A percentile compares a stretch with the other conserved stretches of the same genome.
Conservation (phyloP, 2,113 vertebrate species). For the Centropristis striata region DNA sequence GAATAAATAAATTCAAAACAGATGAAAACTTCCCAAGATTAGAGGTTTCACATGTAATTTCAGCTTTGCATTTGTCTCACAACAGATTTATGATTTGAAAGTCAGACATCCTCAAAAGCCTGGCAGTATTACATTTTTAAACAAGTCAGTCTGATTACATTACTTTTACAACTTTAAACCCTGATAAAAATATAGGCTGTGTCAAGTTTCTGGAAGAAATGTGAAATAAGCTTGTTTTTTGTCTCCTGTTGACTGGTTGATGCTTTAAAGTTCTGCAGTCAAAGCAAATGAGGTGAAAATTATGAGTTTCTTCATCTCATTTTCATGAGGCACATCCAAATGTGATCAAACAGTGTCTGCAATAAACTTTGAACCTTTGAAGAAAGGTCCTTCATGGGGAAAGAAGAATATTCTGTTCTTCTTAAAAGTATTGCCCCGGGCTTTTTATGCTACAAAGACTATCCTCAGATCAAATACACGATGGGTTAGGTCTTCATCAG, state of each 20-base stretch:
- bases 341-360: slow-evolving; percentile 57
- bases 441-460: slow-evolving; percentile 57
- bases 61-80: background rate
- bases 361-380: slow-evolving; percentile 74
- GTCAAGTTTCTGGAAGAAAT: background rate
- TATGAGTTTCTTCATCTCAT: slow-evolving; percentile 38
- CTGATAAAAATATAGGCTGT: background rate
- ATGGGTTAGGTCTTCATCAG: slow-evolving; percentile 59
- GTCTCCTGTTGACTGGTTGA: slow-evolving; percentile 23
- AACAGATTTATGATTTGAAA: background rate
- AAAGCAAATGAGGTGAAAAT: slow-evolving; percentile 62
- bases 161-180: background rate
- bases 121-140: background rate
- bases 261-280: slow-evolving; percentile 42
- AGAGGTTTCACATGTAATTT: background rate
- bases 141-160: background rate
- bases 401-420: slow-evolving; percentile 51
- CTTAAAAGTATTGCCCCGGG: slow-evolving; percentile 69
- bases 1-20: background rate
- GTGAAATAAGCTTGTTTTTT: slow-evolving; percentile 25
- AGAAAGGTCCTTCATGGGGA: slow-evolving; percentile 55
- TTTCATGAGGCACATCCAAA: slow-evolving; percentile 61
- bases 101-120: background rate
- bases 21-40: background rate
- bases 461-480: slow-evolving; percentile 56